Base-by-base conservation (phyloP, 2,888 invertebrate genomes). In the Molorchus minor region DNA sequence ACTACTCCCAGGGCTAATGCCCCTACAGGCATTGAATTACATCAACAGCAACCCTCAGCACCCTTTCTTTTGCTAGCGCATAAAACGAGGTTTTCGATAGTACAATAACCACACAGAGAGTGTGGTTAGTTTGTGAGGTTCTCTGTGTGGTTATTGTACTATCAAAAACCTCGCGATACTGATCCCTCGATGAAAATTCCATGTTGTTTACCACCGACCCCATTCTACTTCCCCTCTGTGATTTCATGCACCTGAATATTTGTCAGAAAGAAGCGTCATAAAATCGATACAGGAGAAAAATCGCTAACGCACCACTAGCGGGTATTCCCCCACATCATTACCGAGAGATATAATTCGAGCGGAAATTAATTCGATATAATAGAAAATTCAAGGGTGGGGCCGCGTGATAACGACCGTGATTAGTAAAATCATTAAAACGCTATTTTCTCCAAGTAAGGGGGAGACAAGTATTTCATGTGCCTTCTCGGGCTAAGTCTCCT, bases 311-410 rank as follows among this genome's bases (percentile, higher is more conserved):
- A 21, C n/a, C 30, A 25, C 25, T 30, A 16, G 12, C 13, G 2
- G 40, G 13, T 16, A 25, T 36, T 38, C 25, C 49, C 49, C 29
- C 12, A 13, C 21, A 16, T 15, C 25, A 36, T 38, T 36, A 25
- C 20, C n/a, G 16, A 13, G 15, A 20, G 49, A 49, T 49, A 49
- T 38, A 38, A 38, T 49, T 38, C 25, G 41, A 19, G 19, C 36
- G 55, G 46, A 45, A 55, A 45, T 55, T 45, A 45, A 45, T 45
- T 45, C 45, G 17, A 17, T 21, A 35, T 55, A 55, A 55, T 45
- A 55, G 55, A 55, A 45, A 45, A 54, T 35, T 54, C 55, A 46
- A 45, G 45, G 45, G 45, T 55, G 38, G 25, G 40, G 46, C 45
- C 21, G 38, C 19, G 43, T 43, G 53, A 53, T 53, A 53, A 53